Evolutionary conservation across 2,888 invertebrate species (phyloP), one percentile per base, ranked within the genome.

Genomic region (Phymatocera aterrima): DNA sequence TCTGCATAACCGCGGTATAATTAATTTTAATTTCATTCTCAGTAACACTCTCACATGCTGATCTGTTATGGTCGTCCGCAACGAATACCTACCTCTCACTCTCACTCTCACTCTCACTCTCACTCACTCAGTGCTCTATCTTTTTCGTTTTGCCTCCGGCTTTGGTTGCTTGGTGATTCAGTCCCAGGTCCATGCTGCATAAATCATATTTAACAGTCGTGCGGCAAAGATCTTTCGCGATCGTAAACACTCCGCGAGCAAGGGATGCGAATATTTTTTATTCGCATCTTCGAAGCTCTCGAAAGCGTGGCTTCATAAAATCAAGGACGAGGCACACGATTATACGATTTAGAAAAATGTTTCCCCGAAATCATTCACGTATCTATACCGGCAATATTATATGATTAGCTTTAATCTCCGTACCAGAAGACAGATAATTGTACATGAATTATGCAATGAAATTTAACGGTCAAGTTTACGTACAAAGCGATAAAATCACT

Each of bases 141-240:
- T 68, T 46, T n/a, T 43, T 24, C 43, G 18, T n/a, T 46, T 68
- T 46, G 68, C 68, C 68, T n/a, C 2, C 34, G 40, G 28, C 68
- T 24, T 68, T 34, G 51, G 4, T 46, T 5, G 34, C 72, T 48
- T 51, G 48, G 72, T 34, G 51, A 72, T 72, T 72, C 72, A 72
- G 48, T 72, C 51, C 51, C 51, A 18, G 57, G 57, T n/a, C 57
- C 51, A 37, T 24, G 79, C 54, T 43, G 70, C 34, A 75, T 78
- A 74, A 80, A 78, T 80, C 78, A 78, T 64, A 68, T 79, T 78
- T 79, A 77, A 80, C 60, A 48, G 65, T 51, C 65, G 43, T 64
- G 82, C 84, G 83, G 84, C 82, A 79, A 80, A 81, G 78, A 82
- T 83, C 84, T 81, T 83, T 82, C 77, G 80, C 80, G 80, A 80